Percentiles rank a stretch among this genome's conserved stretches.
Conservation (phyloP, 2,797 vertebrate genomes). For the Sebastes trivittatus region DNA sequence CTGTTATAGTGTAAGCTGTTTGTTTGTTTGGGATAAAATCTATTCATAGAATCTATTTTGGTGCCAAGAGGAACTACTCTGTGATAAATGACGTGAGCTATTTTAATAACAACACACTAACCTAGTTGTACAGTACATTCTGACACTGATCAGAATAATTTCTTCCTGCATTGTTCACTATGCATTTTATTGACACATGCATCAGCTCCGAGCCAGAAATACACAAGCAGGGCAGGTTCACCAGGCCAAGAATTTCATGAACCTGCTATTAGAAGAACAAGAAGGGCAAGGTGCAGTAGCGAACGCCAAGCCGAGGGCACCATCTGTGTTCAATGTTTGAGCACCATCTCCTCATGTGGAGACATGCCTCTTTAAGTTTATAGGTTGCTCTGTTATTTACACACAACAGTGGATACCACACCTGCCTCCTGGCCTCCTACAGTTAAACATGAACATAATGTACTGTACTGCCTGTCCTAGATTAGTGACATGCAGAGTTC, state of each 20-base stretch:
- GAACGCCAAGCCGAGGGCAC: background rate
- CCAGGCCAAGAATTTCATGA: slow-evolving; percentile 17
- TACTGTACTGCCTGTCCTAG: background rate
- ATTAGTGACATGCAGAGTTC: background rate
- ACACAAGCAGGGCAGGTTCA: slow-evolving; percentile 39
- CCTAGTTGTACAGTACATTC: background rate
- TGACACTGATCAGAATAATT: background rate
- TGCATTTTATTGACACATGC: background rate
- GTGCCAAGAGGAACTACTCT: background rate
- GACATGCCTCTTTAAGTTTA: slow-evolving; percentile 25
- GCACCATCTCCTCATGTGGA: slow-evolving; percentile 15
- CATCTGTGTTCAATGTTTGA: background rate
- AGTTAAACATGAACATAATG: background rate
- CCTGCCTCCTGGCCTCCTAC: slow-evolving; percentile 26
- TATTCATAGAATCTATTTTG: background rate
- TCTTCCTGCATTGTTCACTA: slow-evolving; percentile 6
- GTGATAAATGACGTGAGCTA: background rate
- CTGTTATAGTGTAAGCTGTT: background rate
- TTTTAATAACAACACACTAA: background rate
- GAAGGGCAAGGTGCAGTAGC: slow-evolving; percentile 11
- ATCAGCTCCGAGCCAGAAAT: slow-evolving; percentile 19
- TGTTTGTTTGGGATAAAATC: background rate
- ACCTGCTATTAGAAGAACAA: slow-evolving; percentile 5
- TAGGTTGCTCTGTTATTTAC: slow-evolving; percentile 28
- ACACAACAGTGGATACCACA: background rate